Base-by-base conservation (phyloP, 2,888 invertebrate genomes). In the Microctonus aethiopoides region DNA sequence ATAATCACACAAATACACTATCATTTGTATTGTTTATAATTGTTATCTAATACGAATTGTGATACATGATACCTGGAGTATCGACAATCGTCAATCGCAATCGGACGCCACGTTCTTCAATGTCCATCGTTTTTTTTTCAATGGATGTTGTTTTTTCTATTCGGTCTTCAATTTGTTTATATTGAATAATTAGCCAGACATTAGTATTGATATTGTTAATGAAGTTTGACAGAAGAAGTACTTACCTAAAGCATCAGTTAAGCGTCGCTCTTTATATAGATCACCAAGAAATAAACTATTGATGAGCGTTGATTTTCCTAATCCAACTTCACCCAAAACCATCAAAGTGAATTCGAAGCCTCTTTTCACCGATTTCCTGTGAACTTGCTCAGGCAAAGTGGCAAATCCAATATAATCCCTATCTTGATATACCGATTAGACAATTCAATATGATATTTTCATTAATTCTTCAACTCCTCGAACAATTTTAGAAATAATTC, bases 291-390 rank as follows among this genome's bases (percentile, higher is more conserved):
- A 98, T 62, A 98, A 90, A 83, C 96, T 97, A 89, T 97, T 98
- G 85, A 98, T 93, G 65, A 98, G 90, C 0, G 98, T 98, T 0
- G 97, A 97, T 87, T 98, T 98, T 69, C 98, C 98, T 62, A 98
- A 89, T 0, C 98, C 97, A 0, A 94, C 94, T 87, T 98, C 97
- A 34, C 97, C 98, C 36, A 97, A 95, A 20, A 98, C 97, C 96
- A 98, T 97, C 75, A 98, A 88, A 0, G 97, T 98, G 87, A 98
- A 98, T 87, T 98, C 97, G 87, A 98, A 98, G 67, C 97, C 97
- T 80, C 95, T 91, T 88, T 98, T 98, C 65, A 97, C 97, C 0
- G 97, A 97, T 88, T 98, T 98, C 77, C 97, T 91, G 88, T 98
- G 97, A 67, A 98, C 96, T 88, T 98, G 97, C 86, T 97, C 97